Evolutionary conservation across 2,888 invertebrate species (phyloP).

Genomic region (Eilema sororculum): DNA sequence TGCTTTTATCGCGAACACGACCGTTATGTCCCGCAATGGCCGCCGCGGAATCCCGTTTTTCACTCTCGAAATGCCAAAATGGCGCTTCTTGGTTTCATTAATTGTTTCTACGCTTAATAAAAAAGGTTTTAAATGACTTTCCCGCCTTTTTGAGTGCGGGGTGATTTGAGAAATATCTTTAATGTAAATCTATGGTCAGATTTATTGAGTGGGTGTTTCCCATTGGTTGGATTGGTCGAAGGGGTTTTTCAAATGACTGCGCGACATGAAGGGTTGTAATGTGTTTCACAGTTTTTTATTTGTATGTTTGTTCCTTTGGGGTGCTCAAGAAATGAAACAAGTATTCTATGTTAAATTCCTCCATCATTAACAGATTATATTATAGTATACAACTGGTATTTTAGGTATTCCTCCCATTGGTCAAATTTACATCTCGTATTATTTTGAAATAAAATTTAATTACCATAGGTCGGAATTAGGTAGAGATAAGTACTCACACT

Average conservation of each 20-base stretch:
- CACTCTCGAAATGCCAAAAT: conserved; percentile 67
- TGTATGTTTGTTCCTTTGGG: not conserved
- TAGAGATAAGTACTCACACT: no score
- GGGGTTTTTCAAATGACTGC: not conserved
- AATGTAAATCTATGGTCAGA: conserved; percentile 9
- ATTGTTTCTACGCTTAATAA: conserved; percentile 65
- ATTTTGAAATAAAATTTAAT: no score
- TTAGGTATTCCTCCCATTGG: not conserved
- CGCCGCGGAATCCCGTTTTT: conserved; percentile 65
- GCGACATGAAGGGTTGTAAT: not conserved
- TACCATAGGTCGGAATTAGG: no score
- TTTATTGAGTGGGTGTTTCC: conserved; percentile 7
- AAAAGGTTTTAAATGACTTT: conserved; percentile 49
- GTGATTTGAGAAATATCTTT: conserved; percentile 37
- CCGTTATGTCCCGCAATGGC: conserved; percentile 66
- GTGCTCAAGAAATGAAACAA: not conserved
- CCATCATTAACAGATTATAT: no score
- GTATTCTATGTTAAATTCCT: not conserved
- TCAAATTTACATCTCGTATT: no score
- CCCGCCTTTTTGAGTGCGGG: conserved; percentile 32
- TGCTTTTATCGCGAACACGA: conserved; percentile 73
- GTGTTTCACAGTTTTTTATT: not conserved
- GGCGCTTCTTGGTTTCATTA: conserved; percentile 62
- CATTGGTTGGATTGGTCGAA: not conserved
- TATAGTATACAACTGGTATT: no score